Conservation (phyloP, 92 coral and sea anemone species). For the Palythoa caribaeorum region DNA sequence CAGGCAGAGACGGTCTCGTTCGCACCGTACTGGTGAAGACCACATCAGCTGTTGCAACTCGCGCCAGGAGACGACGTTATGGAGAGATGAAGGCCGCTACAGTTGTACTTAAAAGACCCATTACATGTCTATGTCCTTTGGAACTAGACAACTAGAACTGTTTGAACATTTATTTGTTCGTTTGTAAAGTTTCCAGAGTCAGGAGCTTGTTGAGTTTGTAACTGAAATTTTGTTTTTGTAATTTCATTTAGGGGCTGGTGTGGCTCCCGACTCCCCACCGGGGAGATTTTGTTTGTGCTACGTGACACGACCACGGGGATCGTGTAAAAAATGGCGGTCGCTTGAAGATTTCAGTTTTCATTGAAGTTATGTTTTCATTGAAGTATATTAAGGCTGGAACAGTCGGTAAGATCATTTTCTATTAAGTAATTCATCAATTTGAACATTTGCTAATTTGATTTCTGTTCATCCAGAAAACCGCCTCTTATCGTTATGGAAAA, state of each 20-base stretch:
- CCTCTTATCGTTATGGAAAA: too few species aligned
- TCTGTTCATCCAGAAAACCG: too few species aligned
- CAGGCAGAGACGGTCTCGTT: constrained; percentile 57
- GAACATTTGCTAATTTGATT: too few species aligned
- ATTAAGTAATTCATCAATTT: too few species aligned
- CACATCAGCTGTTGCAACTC: constrained; percentile 57
- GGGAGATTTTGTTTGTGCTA: not conserved
- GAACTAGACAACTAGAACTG: constrained; percentile 51
- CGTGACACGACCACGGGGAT: not conserved
- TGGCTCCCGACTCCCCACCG: constrained; percentile 37
- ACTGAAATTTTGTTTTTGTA: not conserved
- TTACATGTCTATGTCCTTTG: constrained; percentile 50
- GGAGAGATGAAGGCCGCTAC: constrained; percentile 40
- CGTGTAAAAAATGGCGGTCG: too few species aligned
- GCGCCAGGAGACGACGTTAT: constrained; percentile 49
- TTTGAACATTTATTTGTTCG: not conserved
- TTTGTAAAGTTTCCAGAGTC: not conserved
- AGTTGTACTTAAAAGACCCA: constrained; percentile 49
- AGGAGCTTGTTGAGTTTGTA: constrained; percentile 33
- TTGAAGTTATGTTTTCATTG: too few species aligned
- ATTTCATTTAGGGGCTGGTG: constrained; percentile 59
- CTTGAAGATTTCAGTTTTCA: too few species aligned
- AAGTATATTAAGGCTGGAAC: too few species aligned
- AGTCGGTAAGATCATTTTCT: too few species aligned
- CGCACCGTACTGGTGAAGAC: constrained; percentile 70